phyloP scores from a whole-genome alignment of 2,113 vertebrate species.

The Xiphophorus couchianus region DNA sequence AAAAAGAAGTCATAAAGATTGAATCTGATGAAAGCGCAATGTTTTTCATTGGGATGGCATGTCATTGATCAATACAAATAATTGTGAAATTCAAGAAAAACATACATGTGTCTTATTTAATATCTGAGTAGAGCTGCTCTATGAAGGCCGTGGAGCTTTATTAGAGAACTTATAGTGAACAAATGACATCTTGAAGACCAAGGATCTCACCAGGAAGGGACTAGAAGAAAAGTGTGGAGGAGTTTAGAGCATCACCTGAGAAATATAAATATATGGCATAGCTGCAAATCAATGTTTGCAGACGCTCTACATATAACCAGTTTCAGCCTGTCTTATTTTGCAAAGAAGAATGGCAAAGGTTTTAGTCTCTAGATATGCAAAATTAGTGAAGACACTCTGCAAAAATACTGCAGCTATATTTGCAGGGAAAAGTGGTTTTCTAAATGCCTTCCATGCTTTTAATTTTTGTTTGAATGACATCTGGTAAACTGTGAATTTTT shows the following conservation, averaged over 20 bases:
- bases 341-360: not conserved
- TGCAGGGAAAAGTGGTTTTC: not conserved
- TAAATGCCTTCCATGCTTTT: not conserved
- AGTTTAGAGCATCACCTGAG: not conserved
- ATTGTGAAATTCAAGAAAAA: not conserved
- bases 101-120: not conserved
- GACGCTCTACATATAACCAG: not conserved
- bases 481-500: not conserved
- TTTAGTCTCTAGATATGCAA: not conserved
- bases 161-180: not conserved
- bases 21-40: not conserved
- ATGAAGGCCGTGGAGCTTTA: not conserved
- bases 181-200: not conserved
- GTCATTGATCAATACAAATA: not conserved
- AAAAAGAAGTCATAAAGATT: not conserved
- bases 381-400: too few relatives aligned
- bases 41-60: not conserved
- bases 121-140: too few relatives aligned
- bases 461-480: not conserved
- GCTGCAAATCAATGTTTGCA: not conserved
- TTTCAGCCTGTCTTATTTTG: not conserved
- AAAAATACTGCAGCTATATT: too few relatives aligned
- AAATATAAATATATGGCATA: too few relatives aligned
- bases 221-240: too few relatives aligned
- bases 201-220: not conserved